These are phyloP conservation scores for Pelobates fuscus DNA, from an alignment of 2,113 vertebrate species.

Conservation along the genomic window DNA sequence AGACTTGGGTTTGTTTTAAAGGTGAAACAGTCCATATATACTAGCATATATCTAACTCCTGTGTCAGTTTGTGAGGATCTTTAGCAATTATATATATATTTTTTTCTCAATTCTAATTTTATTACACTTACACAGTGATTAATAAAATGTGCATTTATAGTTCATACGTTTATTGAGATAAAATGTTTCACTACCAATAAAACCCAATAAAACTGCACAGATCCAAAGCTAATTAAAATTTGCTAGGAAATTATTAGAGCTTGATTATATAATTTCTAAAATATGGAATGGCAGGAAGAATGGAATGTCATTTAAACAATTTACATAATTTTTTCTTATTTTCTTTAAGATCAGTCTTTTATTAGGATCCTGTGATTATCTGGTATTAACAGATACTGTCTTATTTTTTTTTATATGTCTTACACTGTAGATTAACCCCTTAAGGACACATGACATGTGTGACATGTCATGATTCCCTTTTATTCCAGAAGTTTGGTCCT, in stretches of 20 bases:
- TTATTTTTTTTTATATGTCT: too few relatives aligned
- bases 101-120: slow-evolving; percentile 5
- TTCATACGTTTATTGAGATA: slow-evolving; percentile 6
- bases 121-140: slow-evolving; percentile 24
- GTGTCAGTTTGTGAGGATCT: slow-evolving; percentile 10
- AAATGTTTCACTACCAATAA: slow-evolving; percentile 18
- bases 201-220: not conserved
- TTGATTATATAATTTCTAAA: too few relatives aligned
- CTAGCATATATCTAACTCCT: slow-evolving; percentile 22
- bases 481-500: too few relatives aligned
- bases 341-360: too few relatives aligned
- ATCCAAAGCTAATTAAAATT: not conserved
- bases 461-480: too few relatives aligned
- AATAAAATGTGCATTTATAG: not conserved
- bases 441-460: too few relatives aligned
- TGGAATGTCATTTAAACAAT: too few relatives aligned
- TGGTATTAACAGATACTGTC: too few relatives aligned
- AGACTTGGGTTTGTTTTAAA: slow-evolving; percentile 24
- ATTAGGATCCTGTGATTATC: too few relatives aligned
- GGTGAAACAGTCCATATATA: slow-evolving; percentile 25
- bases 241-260: not conserved
- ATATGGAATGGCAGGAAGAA: too few relatives aligned
- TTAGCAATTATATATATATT: not conserved
- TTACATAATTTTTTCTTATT: too few relatives aligned
- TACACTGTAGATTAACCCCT: too few relatives aligned